phyloP scores from a whole-genome alignment of 2,888 invertebrate species.

The Isoperla grammatica region DNA sequence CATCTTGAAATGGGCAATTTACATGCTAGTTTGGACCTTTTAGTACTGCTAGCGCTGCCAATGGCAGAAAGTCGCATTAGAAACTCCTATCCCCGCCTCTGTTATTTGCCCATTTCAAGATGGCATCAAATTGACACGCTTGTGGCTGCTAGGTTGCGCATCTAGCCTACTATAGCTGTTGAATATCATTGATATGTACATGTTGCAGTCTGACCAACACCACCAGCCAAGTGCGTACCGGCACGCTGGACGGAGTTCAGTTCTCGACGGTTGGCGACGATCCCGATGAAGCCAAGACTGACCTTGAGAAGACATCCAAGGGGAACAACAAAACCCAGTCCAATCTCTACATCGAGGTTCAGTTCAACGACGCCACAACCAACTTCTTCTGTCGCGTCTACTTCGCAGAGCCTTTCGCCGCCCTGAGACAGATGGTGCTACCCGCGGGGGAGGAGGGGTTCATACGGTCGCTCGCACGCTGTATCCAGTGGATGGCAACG shows the following conservation, averaged over 20 bases:
- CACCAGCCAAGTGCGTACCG: neutral
- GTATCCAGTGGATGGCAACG: slow-evolving; percentile 86
- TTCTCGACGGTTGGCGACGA: slow-evolving; percentile 10
- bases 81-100: too few species aligned
- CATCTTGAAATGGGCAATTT: too few species aligned
- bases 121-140: too few species aligned
- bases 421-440: slow-evolving; percentile 59
- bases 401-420: slow-evolving; percentile 87
- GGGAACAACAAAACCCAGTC: slow-evolving; percentile 15
- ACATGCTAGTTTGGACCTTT: too few species aligned
- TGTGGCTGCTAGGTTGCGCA: too few species aligned
- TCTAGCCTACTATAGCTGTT: too few species aligned
- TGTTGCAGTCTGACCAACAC: neutral
- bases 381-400: slow-evolving; percentile 87
- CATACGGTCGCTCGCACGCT: slow-evolving; percentile 78
- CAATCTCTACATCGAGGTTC: slow-evolving; percentile 29
- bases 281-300: neutral
- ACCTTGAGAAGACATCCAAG: slow-evolving; percentile 6
- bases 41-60: too few species aligned
- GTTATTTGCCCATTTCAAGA: too few species aligned
- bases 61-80: too few species aligned
- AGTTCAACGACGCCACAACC: slow-evolving; percentile 56
- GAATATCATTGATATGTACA: too few species aligned
- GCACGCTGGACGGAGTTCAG: slow-evolving; percentile 20
- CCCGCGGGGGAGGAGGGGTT: slow-evolving; percentile 66